Evolutionary conservation across 2,113 vertebrate genomes (phyloP).

Genomic region (Paedocypris sp.): DNA sequence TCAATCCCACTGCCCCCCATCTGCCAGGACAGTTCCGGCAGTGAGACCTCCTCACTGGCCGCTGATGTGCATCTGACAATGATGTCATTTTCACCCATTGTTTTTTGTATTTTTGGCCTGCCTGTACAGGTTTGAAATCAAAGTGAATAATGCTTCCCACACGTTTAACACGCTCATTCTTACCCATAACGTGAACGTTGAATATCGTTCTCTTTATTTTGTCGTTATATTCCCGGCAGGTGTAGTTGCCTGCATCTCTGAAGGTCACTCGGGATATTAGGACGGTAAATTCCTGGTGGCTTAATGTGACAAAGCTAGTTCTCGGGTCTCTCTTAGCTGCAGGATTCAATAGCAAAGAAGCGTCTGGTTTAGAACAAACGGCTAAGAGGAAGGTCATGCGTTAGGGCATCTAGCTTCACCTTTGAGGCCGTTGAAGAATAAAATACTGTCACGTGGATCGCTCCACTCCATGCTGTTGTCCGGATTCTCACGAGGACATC

Average conservation of each 20-base stretch:
- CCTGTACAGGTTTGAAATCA: constrained; percentile 30
- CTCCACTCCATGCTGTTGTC: constrained; percentile 51
- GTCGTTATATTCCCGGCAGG: constrained; percentile 41
- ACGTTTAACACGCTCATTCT: constrained; percentile 26
- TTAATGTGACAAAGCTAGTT: constrained; percentile 39
- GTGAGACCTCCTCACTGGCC: constrained; percentile 36
- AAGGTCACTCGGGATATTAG: constrained; percentile 46
- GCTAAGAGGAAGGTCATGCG: not conserved
- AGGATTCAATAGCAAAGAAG: constrained; percentile 1
- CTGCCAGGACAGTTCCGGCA: constrained; percentile 51
- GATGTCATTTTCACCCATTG: constrained; percentile 19
- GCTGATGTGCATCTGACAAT: constrained; percentile 49
- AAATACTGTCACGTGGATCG: constrained; percentile 39
- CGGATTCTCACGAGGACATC: constrained; percentile 33
- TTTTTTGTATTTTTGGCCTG: constrained; percentile 35
- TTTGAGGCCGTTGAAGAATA: constrained; percentile 45
- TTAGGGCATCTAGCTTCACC: constrained; percentile 36
- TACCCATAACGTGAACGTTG: constrained; percentile 57
- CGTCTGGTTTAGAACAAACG: not conserved
- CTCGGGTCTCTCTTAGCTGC: constrained; percentile 47
- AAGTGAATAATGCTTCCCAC: not conserved
- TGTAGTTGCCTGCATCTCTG: constrained; percentile 56
- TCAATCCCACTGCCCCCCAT: constrained; percentile 45
- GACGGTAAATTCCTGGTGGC: constrained; percentile 40
- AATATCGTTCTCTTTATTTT: constrained; percentile 24